These are phyloP conservation scores for Danionella dracula DNA, from an alignment of 2,797 vertebrate species.

Conservation along the genomic window DNA sequence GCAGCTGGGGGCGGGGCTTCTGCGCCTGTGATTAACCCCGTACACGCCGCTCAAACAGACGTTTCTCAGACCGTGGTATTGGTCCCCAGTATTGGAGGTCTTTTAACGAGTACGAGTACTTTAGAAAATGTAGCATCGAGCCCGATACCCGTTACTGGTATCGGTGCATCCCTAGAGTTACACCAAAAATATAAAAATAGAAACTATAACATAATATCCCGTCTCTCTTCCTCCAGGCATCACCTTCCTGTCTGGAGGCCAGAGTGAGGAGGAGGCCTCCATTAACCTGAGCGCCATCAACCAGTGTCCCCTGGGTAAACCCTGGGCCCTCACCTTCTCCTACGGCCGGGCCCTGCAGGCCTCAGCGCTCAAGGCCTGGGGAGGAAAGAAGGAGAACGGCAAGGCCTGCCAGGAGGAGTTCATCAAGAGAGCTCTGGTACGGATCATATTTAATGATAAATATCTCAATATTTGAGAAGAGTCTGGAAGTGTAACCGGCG, in stretches of 20 bases:
- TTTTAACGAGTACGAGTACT: too few relatives aligned
- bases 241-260: constrained; percentile 89
- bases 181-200: too few relatives aligned
- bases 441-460: background rate
- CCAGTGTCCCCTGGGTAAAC: constrained; percentile 77
- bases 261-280: constrained; percentile 90
- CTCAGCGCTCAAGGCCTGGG: constrained; percentile 86
- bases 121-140: too few relatives aligned
- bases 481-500: too few relatives aligned
- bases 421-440: constrained; percentile 75
- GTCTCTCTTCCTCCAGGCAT: constrained; percentile 62
- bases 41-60: too few relatives aligned
- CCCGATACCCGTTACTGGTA: too few relatives aligned
- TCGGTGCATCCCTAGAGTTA: too few relatives aligned
- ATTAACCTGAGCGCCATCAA: constrained; percentile 89
- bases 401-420: constrained; percentile 86
- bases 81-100: too few relatives aligned
- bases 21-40: too few relatives aligned
- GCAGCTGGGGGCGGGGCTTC: too few relatives aligned
- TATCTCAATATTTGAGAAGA: too few relatives aligned
- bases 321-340: constrained; percentile 89
- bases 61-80: too few relatives aligned
- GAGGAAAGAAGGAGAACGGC: constrained; percentile 82
- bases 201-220: background rate
- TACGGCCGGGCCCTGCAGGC: constrained; percentile 88